These are phyloP conservation scores for Micropterix aruncella DNA, from an alignment of 2,888 invertebrate species.

Conservation along the genomic window DNA sequence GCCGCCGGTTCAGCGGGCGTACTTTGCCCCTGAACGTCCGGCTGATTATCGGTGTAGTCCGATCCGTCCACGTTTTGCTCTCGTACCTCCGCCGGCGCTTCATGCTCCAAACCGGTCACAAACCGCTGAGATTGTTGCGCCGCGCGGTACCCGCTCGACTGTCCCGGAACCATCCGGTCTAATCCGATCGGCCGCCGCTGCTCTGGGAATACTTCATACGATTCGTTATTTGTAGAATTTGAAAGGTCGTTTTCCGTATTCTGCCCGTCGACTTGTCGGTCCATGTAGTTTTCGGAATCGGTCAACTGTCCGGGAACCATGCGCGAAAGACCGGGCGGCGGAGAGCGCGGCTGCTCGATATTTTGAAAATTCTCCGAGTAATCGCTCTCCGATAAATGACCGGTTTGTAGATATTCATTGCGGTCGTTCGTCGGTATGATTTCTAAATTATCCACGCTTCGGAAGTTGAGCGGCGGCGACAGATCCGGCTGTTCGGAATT, in stretches of 20 bases:
- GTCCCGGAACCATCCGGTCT: constrained; percentile 48
- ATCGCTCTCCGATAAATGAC: constrained; percentile 49
- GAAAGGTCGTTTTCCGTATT: constrained; percentile 21
- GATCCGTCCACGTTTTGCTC: constrained; percentile 34
- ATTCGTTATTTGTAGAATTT: constrained; percentile 14
- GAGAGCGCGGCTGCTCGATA: constrained; percentile 21
- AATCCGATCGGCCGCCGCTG: constrained; percentile 38
- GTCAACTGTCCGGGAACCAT: constrained; percentile 40
- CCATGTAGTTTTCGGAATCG: constrained; percentile 26
- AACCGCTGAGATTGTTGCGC: constrained; percentile 33
- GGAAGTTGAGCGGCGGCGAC: constrained; percentile 20
- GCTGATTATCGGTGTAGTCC: constrained; percentile 25
- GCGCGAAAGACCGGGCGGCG: constrained; percentile 35
- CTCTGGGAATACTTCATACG: constrained; percentile 19
- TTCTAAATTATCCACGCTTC: constrained; percentile 42
- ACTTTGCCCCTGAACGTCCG: constrained; percentile 13
- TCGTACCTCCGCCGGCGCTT: constrained; percentile 22
- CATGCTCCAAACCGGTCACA: constrained; percentile 40
- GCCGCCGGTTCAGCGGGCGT: constrained; percentile 18
- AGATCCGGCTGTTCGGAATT: constrained; percentile 51
- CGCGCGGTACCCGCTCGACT: constrained; percentile 34
- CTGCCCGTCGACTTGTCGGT: constrained; percentile 31
- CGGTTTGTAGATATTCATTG: constrained; percentile 65
- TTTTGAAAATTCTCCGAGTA: constrained; percentile 26
- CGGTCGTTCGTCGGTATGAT: constrained; percentile 53